A percentile compares a stretch with the other conserved stretches of the same genome.
These are phyloP conservation scores for Chaetorhynchus papuensis DNA, from an alignment of 2,113 vertebrate genomes.

Conservation along the genomic window DNA sequence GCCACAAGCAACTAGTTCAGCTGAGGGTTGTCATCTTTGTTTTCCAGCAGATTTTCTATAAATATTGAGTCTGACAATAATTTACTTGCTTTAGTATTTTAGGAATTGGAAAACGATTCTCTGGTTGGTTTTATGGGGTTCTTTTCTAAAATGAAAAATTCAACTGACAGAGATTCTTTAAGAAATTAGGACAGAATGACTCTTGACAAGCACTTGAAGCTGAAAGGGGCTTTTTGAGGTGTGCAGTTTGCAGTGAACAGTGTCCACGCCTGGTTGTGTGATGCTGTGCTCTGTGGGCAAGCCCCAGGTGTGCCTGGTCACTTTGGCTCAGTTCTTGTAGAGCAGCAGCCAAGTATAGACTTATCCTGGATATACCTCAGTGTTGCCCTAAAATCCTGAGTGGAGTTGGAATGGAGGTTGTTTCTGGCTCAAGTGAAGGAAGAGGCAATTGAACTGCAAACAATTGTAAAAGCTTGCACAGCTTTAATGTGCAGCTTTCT, in stretches of 20 bases:
- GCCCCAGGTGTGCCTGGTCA: not conserved
- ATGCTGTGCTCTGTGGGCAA: not conserved
- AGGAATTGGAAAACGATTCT: not conserved
- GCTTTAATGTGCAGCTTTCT: not conserved
- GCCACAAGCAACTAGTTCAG: not conserved
- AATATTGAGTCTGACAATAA: not conserved
- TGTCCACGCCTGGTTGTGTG: not conserved
- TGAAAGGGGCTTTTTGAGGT: not conserved
- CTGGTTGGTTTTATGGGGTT: accelerated
- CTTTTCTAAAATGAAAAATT: not conserved
- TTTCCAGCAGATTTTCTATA: slow-evolving; percentile 4
- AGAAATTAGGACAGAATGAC: not conserved
- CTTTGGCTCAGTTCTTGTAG: not conserved
- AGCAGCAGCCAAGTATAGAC: not conserved
- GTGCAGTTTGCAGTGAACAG: not conserved
- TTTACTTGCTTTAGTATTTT: not conserved
- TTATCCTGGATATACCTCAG: not conserved
- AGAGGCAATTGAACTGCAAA: not conserved
- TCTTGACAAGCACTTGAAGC: not conserved
- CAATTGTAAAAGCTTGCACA: not conserved
- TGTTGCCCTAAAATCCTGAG: not conserved
- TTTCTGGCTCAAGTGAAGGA: not conserved
- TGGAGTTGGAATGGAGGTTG: not conserved
- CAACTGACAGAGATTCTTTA: not conserved
- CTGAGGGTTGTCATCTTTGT: not conserved